Conservation (phyloP, 2,113 vertebrate genomes). For the Prionailurus viverrinus region DNA sequence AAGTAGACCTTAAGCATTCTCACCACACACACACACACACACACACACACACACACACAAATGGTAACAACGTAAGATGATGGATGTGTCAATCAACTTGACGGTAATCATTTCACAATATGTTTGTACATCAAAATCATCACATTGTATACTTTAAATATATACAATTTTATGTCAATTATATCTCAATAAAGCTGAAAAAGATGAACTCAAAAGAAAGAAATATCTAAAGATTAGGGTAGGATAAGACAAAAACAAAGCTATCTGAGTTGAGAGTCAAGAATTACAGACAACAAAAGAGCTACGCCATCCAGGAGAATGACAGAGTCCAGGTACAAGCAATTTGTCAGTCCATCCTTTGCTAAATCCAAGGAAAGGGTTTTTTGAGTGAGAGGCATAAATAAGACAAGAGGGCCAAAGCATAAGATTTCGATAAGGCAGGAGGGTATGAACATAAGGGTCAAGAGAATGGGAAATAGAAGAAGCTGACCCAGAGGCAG, state of each 20-base stretch:
- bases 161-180: neutral
- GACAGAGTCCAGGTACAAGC: neutral
- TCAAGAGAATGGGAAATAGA: neutral
- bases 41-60: neutral
- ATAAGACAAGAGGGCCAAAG: neutral
- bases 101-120: neutral
- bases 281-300: neutral
- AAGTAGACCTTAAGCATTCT: neutral
- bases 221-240: neutral
- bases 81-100: neutral
- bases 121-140: neutral
- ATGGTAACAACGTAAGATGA: neutral
- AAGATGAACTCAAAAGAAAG: neutral
- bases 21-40: neutral
- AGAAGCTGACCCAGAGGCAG: neutral
- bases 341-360: neutral
- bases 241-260: neutral
- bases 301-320: neutral
- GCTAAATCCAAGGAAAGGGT: neutral
- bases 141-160: neutral
- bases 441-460: neutral
- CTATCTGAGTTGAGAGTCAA: neutral
- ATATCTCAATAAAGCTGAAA: neutral
- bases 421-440: neutral
- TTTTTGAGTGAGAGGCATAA: slow-evolving; percentile 21